phyloP scores from a whole-genome alignment of 2,888 invertebrate species.

The Lochmaea capreae region DNA sequence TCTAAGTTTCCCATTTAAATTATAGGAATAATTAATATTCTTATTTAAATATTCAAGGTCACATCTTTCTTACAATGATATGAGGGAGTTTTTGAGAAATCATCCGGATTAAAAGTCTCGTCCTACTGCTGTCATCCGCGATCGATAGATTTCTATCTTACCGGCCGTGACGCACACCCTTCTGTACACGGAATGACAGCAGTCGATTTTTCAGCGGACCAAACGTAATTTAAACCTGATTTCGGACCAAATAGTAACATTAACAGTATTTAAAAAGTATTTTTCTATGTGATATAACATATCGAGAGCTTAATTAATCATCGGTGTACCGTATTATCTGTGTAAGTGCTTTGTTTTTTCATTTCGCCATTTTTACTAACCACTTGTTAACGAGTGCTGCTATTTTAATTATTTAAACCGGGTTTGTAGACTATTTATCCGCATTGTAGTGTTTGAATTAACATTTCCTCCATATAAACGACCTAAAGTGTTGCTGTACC shows the following conservation, averaged over 20 bases:
- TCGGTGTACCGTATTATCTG: constrained; percentile 56
- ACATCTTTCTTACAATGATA: no score
- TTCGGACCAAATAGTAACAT: constrained; percentile 62
- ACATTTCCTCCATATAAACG: constrained; percentile 49
- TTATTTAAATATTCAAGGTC: no score
- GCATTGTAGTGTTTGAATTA: constrained; percentile 48
- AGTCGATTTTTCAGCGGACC: constrained; percentile 66
- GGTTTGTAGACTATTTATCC: constrained; percentile 35
- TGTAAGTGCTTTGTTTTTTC: constrained; percentile 57
- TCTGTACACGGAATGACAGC: constrained; percentile 54
- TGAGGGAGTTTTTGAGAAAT: no score
- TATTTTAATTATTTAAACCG: constrained; percentile 57
- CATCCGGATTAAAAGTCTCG: constrained; percentile 9
- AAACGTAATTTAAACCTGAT: constrained; percentile 60
- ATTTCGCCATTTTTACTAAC: constrained; percentile 64
- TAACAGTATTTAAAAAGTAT: constrained; percentile 63
- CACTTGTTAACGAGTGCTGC: constrained; percentile 64
- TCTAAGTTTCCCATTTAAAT: no score
- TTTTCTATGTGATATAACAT: constrained; percentile 60
- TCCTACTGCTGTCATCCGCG: constrained; percentile 32
- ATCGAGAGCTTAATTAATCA: constrained; percentile 58
- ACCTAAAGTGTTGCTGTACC: constrained; percentile 42
- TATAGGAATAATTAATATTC: no score
- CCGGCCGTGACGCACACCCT: constrained; percentile 61
- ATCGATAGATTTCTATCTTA: constrained; percentile 55